These are phyloP conservation scores for Solea senegalensis DNA, from an alignment of 2,113 vertebrate genomes.

Conservation along the genomic window DNA sequence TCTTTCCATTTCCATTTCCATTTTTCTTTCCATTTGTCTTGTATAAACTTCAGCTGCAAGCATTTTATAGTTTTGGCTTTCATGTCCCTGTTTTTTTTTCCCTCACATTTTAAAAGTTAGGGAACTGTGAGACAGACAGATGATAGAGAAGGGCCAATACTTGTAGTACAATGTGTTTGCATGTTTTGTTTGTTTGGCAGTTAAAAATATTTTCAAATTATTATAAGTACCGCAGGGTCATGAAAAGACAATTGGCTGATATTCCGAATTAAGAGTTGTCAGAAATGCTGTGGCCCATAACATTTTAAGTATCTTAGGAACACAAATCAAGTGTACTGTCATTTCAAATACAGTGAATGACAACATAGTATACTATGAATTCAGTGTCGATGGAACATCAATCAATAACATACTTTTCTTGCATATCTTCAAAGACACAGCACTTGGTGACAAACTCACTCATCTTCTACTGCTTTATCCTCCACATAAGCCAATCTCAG, in stretches of 20 bases:
- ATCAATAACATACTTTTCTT: too few relatives aligned
- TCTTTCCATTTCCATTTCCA: slow-evolving; percentile 27
- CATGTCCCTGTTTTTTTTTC: background rate
- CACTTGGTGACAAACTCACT: too few relatives aligned
- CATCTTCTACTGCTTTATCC: too few relatives aligned
- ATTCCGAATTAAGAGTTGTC: background rate
- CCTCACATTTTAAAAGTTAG: slow-evolving; percentile 25
- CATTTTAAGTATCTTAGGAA: background rate
- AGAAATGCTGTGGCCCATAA: background rate
- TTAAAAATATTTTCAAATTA: slow-evolving; percentile 28
- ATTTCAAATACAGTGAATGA: background rate
- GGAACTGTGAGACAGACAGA: slow-evolving; percentile 12
- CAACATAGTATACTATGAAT: too few relatives aligned
- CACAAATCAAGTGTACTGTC: background rate
- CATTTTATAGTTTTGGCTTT: slow-evolving; percentile 18
- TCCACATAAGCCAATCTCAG: too few relatives aligned
- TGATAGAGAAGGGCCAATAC: slow-evolving; percentile 1
- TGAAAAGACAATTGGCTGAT: background rate
- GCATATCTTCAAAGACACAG: too few relatives aligned
- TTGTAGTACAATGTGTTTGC: background rate
- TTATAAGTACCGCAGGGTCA: background rate
- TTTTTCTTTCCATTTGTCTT: too few relatives aligned
- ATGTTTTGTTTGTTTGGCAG: slow-evolving; percentile 4
- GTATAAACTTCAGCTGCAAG: slow-evolving; percentile 3
- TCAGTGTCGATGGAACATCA: too few relatives aligned